Conservation (phyloP, 2,797 vertebrate species). For the Mallotus villosus region DNA sequence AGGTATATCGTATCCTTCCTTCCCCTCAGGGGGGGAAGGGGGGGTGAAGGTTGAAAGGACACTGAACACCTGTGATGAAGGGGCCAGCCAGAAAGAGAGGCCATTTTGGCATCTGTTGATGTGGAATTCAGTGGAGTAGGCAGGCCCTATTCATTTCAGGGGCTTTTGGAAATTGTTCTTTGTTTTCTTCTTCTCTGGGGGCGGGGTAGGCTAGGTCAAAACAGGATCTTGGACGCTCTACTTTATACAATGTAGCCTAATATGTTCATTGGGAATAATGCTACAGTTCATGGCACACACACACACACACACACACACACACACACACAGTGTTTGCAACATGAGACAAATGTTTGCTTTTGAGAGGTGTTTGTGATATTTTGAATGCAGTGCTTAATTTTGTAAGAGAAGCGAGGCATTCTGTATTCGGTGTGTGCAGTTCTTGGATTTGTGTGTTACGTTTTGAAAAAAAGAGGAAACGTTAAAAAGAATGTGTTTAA, state of each 20-base stretch:
- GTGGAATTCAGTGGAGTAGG: neutral
- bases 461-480: no score
- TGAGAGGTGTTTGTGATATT: no score
- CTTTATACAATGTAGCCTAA: neutral
- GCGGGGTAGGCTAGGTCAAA: neutral
- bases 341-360: no score
- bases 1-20: slow-evolving; percentile 52
- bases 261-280: neutral
- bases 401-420: no score
- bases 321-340: no score
- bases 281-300: no score
- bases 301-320: no score
- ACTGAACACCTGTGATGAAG: slow-evolving; percentile 29
- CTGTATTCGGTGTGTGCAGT: no score
- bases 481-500: no score
- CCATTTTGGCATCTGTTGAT: neutral
- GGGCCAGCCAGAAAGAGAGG: no score
- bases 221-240: neutral
- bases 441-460: no score
- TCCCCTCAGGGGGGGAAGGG: slow-evolving; percentile 24
- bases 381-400: no score
- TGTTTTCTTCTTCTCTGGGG: neutral
- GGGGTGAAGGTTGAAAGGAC: slow-evolving; percentile 34
- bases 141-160: neutral
- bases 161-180: neutral